Evolutionary conservation across 2,113 vertebrate species (phyloP), one percentile per base, ranked within the genome.

Genomic region (Alligator sinensis): DNA sequence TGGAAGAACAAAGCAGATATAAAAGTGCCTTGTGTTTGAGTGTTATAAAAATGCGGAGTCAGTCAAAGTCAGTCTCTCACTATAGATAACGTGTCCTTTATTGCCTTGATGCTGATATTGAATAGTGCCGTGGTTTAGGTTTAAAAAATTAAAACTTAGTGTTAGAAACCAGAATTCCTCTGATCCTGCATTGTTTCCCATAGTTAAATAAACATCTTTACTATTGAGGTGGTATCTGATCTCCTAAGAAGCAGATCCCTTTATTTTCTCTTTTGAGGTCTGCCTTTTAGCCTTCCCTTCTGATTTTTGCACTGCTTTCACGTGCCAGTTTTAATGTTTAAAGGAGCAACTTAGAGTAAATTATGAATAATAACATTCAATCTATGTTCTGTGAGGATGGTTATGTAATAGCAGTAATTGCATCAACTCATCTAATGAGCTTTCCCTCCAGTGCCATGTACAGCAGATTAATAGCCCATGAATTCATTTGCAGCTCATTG

Each of bases 371-470:
- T 94, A 95, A 97, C 47, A 47, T 97, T 97, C 96, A 92, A 94
- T 97, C 97, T 94, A 96, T 94, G 94, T 96, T 96, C 97, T 96
- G 94, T 91, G 92, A 96, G 93, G 94, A 95, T 96, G 96, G 96
- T 97, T 98, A 95, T 98, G 88, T 97, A 97, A 98, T 95, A 97
- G 93, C 95, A 95, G 85, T 94, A 97, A 98, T 97, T 96, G 95
- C 96, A 97, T 97, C 97, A 97, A 90, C 90, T 88, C 95, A 87
- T 90, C 95, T 96, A 97, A 97, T 96, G 95, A 97, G 96, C 96
- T 96, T 97, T 96, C 95, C 95, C 96, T 97, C 95, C 84, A 90
- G 95, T 97, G 96, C 96, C 95, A 91, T 96, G 96, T 97, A 96
- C 94, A 93, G 96, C 96, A 97, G 93, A 97, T 97, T 97, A 98